phyloP scores from a whole-genome alignment of 2,888 invertebrate genomes.

The Microctonus hyperodae region DNA sequence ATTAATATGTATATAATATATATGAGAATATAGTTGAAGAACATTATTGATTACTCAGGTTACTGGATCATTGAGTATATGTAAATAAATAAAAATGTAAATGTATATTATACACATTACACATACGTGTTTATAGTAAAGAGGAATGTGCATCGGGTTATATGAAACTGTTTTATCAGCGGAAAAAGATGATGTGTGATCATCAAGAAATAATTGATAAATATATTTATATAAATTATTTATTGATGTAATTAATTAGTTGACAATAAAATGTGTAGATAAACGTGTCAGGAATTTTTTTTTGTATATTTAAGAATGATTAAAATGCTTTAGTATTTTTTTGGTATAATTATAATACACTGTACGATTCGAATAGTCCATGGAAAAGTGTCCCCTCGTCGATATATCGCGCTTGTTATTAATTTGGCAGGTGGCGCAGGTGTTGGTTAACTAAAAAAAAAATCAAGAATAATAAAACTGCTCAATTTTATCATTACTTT shows the following conservation, averaged over 20 bases:
- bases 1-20: slow-evolving; percentile 16
- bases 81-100: too few species aligned
- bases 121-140: too few species aligned
- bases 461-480: background rate
- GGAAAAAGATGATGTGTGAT: background rate
- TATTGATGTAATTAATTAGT: background rate
- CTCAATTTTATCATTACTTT: background rate
- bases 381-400: slow-evolving; percentile 16
- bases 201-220: background rate
- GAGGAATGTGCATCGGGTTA: too few species aligned
- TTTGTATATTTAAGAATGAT: too few species aligned
- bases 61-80: background rate
- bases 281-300: too few species aligned
- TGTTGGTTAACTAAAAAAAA: slow-evolving; percentile 19
- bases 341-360: too few species aligned
- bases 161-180: too few species aligned
- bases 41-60: background rate
- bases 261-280: background rate
- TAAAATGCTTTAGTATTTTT: too few species aligned
- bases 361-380: slow-evolving; percentile 12
- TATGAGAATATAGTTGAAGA: background rate
- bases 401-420: slow-evolving; percentile 26
- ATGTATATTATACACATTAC: too few species aligned
- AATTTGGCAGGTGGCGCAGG: slow-evolving; percentile 32
- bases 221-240: background rate